Conservation (phyloP, 2,797 vertebrate genomes). For the Coccyzus lansbergi region DNA sequence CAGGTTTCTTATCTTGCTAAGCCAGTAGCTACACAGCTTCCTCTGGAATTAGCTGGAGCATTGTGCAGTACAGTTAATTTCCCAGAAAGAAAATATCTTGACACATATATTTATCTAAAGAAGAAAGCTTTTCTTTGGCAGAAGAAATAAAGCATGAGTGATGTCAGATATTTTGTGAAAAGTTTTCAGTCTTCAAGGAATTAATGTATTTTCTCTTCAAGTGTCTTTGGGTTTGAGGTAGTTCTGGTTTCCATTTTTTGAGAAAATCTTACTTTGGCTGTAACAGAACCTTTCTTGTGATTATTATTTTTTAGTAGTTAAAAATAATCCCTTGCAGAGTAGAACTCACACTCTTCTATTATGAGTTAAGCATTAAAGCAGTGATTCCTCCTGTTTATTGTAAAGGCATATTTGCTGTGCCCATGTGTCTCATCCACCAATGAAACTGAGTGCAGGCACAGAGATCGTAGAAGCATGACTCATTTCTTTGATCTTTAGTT, state of each 20-base stretch:
- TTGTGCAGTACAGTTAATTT: neutral
- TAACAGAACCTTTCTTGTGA: neutral
- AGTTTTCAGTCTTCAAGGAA: neutral
- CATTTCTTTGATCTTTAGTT: neutral
- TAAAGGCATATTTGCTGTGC: neutral
- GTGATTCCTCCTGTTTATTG: neutral
- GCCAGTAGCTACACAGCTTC: neutral
- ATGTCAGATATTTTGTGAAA: neutral
- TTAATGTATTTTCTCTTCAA: neutral
- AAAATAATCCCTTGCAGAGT: neutral
- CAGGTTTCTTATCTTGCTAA: conserved; percentile 26
- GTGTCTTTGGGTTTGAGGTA: neutral
- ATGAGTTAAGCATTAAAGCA: neutral
- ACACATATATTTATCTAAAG: neutral
- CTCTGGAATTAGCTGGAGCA: neutral
- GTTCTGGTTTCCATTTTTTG: neutral
- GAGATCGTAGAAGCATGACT: neutral
- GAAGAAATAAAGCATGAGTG: neutral
- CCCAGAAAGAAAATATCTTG: conserved; percentile 13
- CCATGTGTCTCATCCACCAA: neutral
- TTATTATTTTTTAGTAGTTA: neutral
- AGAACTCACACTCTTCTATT: neutral
- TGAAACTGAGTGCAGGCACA: neutral
- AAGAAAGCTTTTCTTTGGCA: neutral
- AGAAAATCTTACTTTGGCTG: neutral